These are phyloP conservation scores for Glossophaga mutica DNA, from an alignment of 2,797 vertebrate genomes.

Conservation along the genomic window DNA sequence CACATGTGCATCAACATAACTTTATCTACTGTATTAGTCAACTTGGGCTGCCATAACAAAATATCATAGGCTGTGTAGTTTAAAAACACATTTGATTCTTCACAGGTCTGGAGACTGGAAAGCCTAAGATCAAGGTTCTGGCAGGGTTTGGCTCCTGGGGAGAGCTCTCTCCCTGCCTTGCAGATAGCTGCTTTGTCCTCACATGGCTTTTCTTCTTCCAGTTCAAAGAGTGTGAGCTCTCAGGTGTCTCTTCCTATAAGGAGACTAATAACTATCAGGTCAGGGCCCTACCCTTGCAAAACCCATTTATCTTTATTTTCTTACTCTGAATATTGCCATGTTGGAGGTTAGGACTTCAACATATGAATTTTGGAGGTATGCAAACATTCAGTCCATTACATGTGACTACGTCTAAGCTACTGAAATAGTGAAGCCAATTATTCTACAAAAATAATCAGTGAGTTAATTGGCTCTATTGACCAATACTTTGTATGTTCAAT, in stretches of 20 bases:
- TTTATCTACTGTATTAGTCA: neutral
- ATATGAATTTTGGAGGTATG: neutral
- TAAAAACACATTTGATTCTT: neutral
- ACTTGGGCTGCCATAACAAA: neutral
- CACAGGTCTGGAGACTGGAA: neutral
- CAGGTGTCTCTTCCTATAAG: neutral
- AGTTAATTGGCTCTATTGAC: neutral
- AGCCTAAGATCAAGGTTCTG: neutral
- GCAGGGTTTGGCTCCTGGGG: neutral
- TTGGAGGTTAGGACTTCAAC: neutral
- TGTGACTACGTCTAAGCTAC: neutral
- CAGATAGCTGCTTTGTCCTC: neutral
- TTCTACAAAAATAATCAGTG: neutral
- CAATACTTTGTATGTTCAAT: neutral
- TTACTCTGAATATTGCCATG: neutral
- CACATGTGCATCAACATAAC: too few species aligned
- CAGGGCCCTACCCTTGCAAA: neutral
- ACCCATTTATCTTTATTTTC: neutral
- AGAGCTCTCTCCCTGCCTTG: neutral
- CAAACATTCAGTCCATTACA: neutral
- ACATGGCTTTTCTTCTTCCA: neutral
- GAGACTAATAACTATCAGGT: neutral
- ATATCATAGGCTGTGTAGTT: neutral
- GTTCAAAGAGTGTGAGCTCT: neutral
- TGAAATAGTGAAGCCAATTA: neutral